Conservation (phyloP, 2,113 vertebrate species). For the Megaceryle maxima region DNA sequence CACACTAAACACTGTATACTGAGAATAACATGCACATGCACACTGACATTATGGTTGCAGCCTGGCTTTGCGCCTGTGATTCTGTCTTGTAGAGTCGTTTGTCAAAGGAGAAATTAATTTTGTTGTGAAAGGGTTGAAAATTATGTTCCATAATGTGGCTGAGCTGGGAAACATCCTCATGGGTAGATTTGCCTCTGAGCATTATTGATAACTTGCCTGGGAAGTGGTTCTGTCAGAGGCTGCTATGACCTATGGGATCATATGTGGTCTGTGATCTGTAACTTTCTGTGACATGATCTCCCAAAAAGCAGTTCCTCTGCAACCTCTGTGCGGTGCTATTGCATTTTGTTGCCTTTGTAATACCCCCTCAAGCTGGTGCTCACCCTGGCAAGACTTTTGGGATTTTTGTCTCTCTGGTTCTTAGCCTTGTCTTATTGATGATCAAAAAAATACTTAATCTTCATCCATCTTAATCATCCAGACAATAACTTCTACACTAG, state of each 20-base stretch:
- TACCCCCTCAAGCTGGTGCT: background rate
- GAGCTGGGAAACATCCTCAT: background rate
- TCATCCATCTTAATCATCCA: background rate
- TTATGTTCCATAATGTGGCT: background rate
- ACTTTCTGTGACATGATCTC: background rate
- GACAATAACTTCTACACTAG: background rate
- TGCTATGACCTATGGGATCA: background rate
- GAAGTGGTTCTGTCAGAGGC: background rate
- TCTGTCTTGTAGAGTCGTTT: background rate
- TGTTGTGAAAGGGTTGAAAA: background rate
- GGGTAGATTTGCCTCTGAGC: background rate
- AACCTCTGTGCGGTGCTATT: background rate
- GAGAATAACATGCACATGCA: accelerated
- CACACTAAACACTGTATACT: too few relatives aligned
- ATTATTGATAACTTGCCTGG: background rate
- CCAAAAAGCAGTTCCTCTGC: background rate
- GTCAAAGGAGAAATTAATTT: background rate
- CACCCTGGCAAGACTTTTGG: background rate
- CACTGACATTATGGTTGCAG: background rate
- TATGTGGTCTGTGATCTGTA: background rate
- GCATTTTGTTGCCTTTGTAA: background rate
- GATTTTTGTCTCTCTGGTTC: background rate
- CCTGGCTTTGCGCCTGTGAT: background rate
- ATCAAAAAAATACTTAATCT: background rate
- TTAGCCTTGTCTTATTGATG: background rate